These are phyloP conservation scores for Papilio polytes DNA, from an alignment of 1,140 invertebrate genomes.

Conservation along the genomic window DNA sequence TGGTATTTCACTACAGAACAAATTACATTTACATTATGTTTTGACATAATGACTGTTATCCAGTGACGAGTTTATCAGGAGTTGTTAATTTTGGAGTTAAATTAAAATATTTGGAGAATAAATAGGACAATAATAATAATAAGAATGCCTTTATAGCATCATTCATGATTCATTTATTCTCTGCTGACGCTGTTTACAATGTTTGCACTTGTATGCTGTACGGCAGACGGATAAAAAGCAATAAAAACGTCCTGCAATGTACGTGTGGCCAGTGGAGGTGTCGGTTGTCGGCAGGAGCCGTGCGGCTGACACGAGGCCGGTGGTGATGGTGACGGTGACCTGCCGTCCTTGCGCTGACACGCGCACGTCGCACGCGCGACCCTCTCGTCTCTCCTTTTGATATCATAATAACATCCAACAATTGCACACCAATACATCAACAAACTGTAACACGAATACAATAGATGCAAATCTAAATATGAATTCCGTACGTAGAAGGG, in stretches of 20 bases:
- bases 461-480: background rate
- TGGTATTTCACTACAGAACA: background rate
- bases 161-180: background rate
- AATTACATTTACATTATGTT: background rate
- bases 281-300: background rate
- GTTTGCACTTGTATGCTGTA: background rate
- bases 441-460: background rate
- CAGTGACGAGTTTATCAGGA: background rate
- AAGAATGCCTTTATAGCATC: no score
- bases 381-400: background rate
- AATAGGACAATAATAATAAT: no score
- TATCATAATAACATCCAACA: conserved; percentile 2
- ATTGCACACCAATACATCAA: conserved; percentile 2
- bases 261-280: background rate
- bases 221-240: background rate
- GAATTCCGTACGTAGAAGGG: background rate
- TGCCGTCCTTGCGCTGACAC: conserved; percentile 54
- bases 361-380: background rate
- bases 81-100: background rate
- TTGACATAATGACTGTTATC: background rate
- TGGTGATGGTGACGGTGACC: conserved; percentile 48
- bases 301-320: conserved; percentile 42
- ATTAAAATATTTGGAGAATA: background rate
- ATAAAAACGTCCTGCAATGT: background rate
- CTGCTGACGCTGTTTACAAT: background rate